A percentile compares a stretch with the other conserved stretches of the same genome.
Conservation (phyloP, 2,888 invertebrate species). For the Ormyrus nitidulus region DNA sequence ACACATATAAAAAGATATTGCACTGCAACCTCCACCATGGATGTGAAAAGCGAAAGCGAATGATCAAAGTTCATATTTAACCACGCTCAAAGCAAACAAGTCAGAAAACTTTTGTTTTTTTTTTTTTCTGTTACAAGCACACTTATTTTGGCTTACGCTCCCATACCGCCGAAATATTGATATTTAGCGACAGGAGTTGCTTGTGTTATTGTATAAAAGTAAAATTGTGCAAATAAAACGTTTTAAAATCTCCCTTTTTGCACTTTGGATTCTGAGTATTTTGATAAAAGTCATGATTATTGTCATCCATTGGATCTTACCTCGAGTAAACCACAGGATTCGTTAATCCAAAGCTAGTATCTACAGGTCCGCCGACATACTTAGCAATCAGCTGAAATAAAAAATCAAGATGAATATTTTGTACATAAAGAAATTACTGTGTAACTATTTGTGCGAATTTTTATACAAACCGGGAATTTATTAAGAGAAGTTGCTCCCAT, state of each 20-base stretch:
- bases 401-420: no score
- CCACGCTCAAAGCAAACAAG: conserved; percentile 20
- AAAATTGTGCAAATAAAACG: conserved; percentile 22
- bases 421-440: conserved; percentile 1
- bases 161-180: conserved; percentile 33
- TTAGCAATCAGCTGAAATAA: conserved; percentile 77
- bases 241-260: conserved; percentile 13
- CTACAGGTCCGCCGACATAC: conserved; percentile 78
- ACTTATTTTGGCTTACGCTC: background rate
- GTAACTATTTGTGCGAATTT: conserved; percentile 17
- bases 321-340: conserved; percentile 80
- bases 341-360: conserved; percentile 76
- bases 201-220: conserved; percentile 26
- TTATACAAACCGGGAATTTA: conserved; percentile 75
- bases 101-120: background rate
- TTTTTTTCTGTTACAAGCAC: background rate
- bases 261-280: conserved; percentile 45
- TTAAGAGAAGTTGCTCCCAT: conserved; percentile 80
- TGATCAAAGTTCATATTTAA: conserved; percentile 31
- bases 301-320: conserved; percentile 71
- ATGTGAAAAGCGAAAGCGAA: conserved; percentile 49
- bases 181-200: conserved; percentile 1
- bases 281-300: conserved; percentile 38
- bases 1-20: conserved; percentile 32
- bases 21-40: conserved; percentile 44